Evolutionary conservation across 1,140 invertebrate species (phyloP), one percentile per base, ranked within the genome.

Genomic region (Panagrolaimus sp.): DNA sequence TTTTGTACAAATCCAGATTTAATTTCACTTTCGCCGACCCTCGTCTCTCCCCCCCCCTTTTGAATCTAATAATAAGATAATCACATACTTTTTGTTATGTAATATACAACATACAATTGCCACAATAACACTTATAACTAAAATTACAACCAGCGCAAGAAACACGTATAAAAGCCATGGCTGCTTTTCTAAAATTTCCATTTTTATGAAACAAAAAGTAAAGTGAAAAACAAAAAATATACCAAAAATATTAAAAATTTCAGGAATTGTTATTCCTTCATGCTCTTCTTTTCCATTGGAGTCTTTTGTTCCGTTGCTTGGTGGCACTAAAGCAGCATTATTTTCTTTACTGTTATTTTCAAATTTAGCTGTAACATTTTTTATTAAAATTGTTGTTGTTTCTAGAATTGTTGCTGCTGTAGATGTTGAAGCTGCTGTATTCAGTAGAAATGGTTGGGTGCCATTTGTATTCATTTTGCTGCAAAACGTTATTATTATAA

Each of bases 191-290:
- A 27, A 57, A 57, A 57, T 8, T 8, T 25, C n/a, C 8, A 57
- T 25, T 20, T 5, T 20, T 8, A 16, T 5, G 5, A n/a, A 13
- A 0, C 20, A 13, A 2, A 1, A 16, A n/a, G 27, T 5, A 23
- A n/a, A 13, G 2, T 57, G 4, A 2, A 1, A 16, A n/a, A 25
- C 4, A 25, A 8, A 1, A 57, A 57, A 57, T 27, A 4, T 16
- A 57, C 51, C 51, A 57, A 57, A 57, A 57, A 57, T 57, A 27
- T 57, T 57, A 2, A 57, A 20, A 16, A 57, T 57, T 25, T 57
- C 20, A 1, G 51, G 51, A 11, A 57, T 57, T 38, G 31, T 38
- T 38, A 38, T 38, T 2, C 2, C 2, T 20, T 25, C 13, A 57
- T 25, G 14, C 11, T 27, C 51, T 57, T 16, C 51, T 20, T 57